These are phyloP conservation scores for Lagodon rhomboides DNA, from an alignment of 2,797 vertebrate genomes.

Conservation along the genomic window DNA sequence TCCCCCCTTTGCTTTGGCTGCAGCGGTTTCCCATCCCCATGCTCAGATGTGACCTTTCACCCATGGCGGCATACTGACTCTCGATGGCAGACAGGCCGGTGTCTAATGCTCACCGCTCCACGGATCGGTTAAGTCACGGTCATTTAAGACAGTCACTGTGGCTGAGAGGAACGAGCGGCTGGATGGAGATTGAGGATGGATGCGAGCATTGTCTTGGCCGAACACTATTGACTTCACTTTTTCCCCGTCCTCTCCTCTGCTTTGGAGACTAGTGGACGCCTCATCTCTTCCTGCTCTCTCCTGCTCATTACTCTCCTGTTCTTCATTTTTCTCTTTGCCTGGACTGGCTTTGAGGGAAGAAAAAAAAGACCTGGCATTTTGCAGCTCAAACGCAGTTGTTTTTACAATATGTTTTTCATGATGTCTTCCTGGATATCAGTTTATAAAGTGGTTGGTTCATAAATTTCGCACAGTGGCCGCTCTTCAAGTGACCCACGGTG, in stretches of 20 bases:
- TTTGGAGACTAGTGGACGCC: slow-evolving; percentile 56
- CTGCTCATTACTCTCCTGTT: slow-evolving; percentile 28
- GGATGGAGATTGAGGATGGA: slow-evolving; percentile 36
- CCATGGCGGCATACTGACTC: slow-evolving; percentile 28
- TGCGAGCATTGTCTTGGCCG: slow-evolving; percentile 23
- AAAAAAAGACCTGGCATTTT: slow-evolving; percentile 82
- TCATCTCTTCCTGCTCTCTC: slow-evolving; percentile 51
- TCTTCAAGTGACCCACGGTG: slow-evolving; percentile 16
- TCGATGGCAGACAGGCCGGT: slow-evolving; percentile 44
- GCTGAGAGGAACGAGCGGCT: slow-evolving; percentile 18
- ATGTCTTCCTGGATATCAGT: slow-evolving; percentile 76
- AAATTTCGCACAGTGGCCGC: slow-evolving; percentile 40
- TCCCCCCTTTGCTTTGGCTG: slow-evolving; percentile 20
- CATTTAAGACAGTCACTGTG: slow-evolving; percentile 23
- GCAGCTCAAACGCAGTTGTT: slow-evolving; percentile 89
- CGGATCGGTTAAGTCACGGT: slow-evolving; percentile 23
- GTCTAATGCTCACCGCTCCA: slow-evolving; percentile 36
- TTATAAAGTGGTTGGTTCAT: slow-evolving; percentile 42
- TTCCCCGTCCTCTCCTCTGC: slow-evolving; percentile 23
- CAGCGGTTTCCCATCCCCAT: slow-evolving; percentile 33
- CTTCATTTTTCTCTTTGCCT: slow-evolving; percentile 49
- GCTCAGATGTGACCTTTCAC: slow-evolving; percentile 65
- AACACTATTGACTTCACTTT: slow-evolving; percentile 46
- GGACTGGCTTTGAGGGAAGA: slow-evolving; percentile 63
- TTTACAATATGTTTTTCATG: slow-evolving; percentile 87